Percentiles rank a stretch among this genome's conserved stretches.
Conservation (phyloP, 2,888 invertebrate species). For the Xanthorhoe designata region DNA sequence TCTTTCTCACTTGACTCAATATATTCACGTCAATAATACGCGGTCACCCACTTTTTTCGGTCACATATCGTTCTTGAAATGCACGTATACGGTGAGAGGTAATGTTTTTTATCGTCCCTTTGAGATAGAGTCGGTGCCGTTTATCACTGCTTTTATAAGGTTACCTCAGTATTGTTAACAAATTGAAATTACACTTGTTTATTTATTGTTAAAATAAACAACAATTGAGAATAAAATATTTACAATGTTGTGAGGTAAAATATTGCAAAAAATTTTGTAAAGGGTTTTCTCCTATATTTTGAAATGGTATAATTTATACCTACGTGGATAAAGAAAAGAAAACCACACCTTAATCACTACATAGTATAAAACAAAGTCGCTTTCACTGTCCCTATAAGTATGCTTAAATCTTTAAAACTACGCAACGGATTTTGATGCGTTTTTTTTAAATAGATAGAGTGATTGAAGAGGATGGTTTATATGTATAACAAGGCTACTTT, state of each 20-base stretch:
- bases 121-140: conserved; percentile 13
- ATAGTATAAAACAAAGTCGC: no score
- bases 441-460: no score
- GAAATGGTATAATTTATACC: background rate
- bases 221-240: background rate
- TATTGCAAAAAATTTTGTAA: no score
- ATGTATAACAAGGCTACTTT: no score
- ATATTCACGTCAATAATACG: conserved; percentile 5
- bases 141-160: conserved; percentile 18
- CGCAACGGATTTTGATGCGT: no score
- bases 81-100: conserved; percentile 32
- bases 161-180: conserved; percentile 22
- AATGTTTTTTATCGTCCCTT: conserved; percentile 30
- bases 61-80: conserved; percentile 32
- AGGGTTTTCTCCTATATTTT: background rate
- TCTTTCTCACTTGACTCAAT: background rate
- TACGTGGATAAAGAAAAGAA: no score
- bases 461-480: no score
- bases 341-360: no score
- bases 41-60: conserved; percentile 33
- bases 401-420: no score
- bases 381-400: no score
- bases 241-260: background rate
- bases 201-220: conserved; percentile 17
- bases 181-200: conserved; percentile 28